Evolutionary conservation across 2,113 vertebrate species (phyloP).

Genomic region (Zapornia atra): DNA sequence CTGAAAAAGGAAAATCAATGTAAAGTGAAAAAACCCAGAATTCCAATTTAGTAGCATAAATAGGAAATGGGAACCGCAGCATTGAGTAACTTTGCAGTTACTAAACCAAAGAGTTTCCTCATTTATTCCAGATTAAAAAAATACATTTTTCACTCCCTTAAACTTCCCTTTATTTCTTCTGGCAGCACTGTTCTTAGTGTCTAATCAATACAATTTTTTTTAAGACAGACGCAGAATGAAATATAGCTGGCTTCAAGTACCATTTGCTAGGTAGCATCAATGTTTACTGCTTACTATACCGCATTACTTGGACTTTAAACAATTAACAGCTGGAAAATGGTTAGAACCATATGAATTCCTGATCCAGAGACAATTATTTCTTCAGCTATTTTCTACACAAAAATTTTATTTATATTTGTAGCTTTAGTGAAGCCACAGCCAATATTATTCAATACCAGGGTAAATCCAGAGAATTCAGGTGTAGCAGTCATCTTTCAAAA

Average conservation of each 20-base stretch:
- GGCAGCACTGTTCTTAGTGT: not conserved
- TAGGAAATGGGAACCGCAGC: not conserved
- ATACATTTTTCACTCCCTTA: not conserved
- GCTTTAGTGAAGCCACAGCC: not conserved
- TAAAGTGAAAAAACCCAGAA: not conserved
- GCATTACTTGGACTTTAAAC: not conserved
- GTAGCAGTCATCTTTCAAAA: not conserved
- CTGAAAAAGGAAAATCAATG: constrained; percentile 38
- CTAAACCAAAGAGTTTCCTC: not conserved
- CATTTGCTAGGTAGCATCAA: not conserved
- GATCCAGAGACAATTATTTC: not conserved
- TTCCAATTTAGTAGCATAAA: not conserved
- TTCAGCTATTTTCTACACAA: not conserved
- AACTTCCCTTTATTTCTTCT: not conserved
- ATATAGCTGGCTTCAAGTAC: not conserved
- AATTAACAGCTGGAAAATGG: not conserved
- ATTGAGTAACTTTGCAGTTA: not conserved
- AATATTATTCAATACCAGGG: not conserved
- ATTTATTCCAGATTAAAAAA: not conserved
- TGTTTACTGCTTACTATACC: not conserved
- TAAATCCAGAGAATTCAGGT: not conserved
- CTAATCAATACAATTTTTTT: not conserved
- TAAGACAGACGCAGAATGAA: not conserved
- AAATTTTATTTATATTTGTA: not conserved
- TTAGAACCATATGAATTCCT: not conserved